phyloP scores from a whole-genome alignment of 2,113 vertebrate species.

The Ancistrus triradiatus region DNA sequence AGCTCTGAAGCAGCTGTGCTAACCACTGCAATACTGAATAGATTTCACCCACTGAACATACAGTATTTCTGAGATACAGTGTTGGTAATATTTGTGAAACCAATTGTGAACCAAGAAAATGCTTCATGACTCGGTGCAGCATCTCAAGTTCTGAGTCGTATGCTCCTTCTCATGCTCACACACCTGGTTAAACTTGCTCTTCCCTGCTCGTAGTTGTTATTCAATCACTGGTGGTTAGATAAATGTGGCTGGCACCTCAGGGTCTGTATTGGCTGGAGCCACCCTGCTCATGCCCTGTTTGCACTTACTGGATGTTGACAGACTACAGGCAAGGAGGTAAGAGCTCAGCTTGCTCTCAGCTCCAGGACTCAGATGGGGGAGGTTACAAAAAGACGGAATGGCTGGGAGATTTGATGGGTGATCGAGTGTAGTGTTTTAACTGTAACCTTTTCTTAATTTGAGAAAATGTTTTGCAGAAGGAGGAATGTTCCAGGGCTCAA shows the following conservation, averaged over 20 bases:
- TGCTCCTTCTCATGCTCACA: constrained; percentile 8
- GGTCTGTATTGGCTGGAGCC: constrained; percentile 1
- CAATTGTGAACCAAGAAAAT: too few relatives aligned
- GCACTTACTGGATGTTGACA: constrained; percentile 20
- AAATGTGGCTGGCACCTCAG: constrained; percentile 7
- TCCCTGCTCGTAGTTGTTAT: constrained; percentile 11
- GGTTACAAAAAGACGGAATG: neutral
- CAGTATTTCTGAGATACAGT: too few relatives aligned
- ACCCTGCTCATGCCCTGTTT: neutral
- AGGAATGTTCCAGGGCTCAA: constrained; percentile 41
- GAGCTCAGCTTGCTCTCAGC: neutral
- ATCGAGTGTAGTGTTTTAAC: constrained; percentile 30
- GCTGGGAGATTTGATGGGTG: constrained; percentile 11
- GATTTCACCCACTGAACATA: too few relatives aligned
- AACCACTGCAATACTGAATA: too few relatives aligned
- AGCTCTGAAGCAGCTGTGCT: too few relatives aligned
- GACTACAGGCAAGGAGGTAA: neutral
- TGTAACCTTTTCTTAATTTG: constrained; percentile 41
- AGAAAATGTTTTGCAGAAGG: constrained; percentile 34
- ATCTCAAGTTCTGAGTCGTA: constrained; percentile 5
- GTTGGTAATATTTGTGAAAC: too few relatives aligned
- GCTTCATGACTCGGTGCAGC: constrained; percentile 35
- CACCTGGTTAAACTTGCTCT: constrained; percentile 11
- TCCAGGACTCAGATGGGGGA: constrained; percentile 10
- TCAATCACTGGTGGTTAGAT: constrained; percentile 21